Percentiles rank a stretch among this genome's conserved stretches.
Evolutionary conservation across 2,113 vertebrate genomes (phyloP).

Genomic region (Ochotona curzoniae): DNA sequence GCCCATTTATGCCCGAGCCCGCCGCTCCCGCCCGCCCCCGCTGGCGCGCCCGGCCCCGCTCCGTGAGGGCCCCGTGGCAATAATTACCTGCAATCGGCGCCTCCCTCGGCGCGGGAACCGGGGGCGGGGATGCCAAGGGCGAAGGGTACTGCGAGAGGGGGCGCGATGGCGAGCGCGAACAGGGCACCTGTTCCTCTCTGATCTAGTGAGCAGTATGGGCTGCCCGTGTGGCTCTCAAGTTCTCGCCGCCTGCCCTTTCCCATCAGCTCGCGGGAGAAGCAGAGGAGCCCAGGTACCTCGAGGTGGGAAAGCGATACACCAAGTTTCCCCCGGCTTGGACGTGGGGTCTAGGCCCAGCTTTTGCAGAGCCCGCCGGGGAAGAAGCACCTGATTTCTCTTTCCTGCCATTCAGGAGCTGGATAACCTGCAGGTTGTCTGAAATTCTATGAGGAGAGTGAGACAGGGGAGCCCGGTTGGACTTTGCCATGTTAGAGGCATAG

Average conservation of each 20-base stretch:
- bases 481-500: background rate
- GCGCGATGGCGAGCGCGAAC: background rate
- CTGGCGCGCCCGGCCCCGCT: constrained; percentile 65
- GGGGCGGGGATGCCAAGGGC: background rate
- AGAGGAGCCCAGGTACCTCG: rapidly evolving
- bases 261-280: background rate
- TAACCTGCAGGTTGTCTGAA: background rate
- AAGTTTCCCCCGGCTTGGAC: background rate
- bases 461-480: background rate
- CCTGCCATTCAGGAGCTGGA: background rate
- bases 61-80: constrained; percentile 79
- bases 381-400: background rate
- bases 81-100: constrained; percentile 81
- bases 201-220: rapidly evolving
- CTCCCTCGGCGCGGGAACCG: constrained; percentile 22
- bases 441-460: background rate
- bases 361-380: rapidly evolving
- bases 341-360: background rate
- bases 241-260: background rate
- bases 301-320: background rate
- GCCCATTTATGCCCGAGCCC: constrained; percentile 66
- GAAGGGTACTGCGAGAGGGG: background rate
- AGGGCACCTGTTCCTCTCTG: background rate
- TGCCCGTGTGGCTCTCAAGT: rapidly evolving
- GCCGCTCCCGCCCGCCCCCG: constrained; percentile 48